Evolutionary conservation across 2,888 invertebrate genomes (phyloP), one percentile per base, ranked within the genome.

Genomic region (Lithophane socia): DNA sequence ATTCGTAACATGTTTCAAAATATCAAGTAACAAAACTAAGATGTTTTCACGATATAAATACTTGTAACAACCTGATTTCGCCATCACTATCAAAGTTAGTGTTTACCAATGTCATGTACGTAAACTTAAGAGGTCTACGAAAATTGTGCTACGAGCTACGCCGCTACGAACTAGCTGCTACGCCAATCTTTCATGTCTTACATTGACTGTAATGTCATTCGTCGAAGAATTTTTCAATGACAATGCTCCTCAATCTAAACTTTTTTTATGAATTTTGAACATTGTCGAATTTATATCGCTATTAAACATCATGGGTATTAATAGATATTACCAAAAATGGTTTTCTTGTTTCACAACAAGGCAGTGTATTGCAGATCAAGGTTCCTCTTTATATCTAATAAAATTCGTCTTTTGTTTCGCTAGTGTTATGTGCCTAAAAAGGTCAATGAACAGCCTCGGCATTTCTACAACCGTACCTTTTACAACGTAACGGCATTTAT

Each of bases 381-480:
- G 96, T 94, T 93, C 93, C 84, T 92, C 92, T 93, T 86, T 92
- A 92, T 89, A 92, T 93, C 93, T 94, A 92, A 94, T 92, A 93
- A 94, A 94, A 93, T 93, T 93, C 93, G 92, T 94, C 95, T 96
- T 95, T 96, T 96, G 95, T 96, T 96, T 96, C 94, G 92, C 93
- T 94, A 92, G 94, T 93, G 94, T 95, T 93, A 95, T 95, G 95
- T 94, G 94, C 94, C 94, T 94, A 95, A 95, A 96, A 96, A 96
- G 96, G 96, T 96, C 96, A 96, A 96, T 94, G 96, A 96, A 96
- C 96, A 96, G 95, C 96, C 96, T 96, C 96, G 96, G 93, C 94
- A 96, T 96, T 96, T 96, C 95, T 95, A 95, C 94, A 93, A 92
- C 90, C 90, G 84, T 88, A 87, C 86, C 88, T 88, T 85, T 84